Conservation (phyloP, 23 tunicate genomes). For the Clavelina lepadiformis region DNA sequence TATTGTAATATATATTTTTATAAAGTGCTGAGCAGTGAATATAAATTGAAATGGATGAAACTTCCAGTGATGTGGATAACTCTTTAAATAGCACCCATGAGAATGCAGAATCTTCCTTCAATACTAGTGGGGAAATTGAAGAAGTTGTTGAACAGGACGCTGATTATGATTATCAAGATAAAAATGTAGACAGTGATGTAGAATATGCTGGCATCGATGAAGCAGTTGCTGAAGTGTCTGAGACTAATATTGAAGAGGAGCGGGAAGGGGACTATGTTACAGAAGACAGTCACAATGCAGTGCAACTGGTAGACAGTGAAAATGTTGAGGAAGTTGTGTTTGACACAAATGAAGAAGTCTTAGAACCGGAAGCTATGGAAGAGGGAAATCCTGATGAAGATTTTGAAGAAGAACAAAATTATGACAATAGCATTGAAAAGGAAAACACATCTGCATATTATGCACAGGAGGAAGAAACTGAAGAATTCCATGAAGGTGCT, state of each 20-base stretch:
- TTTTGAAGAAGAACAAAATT: conserved; percentile 1
- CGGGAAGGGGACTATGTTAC: too few relatives aligned
- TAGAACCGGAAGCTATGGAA: not conserved
- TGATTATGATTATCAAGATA: conserved; percentile 2
- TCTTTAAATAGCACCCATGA: not conserved
- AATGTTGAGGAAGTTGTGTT: not conserved
- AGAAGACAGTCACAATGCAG: not conserved
- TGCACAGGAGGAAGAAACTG: conserved; percentile 6
- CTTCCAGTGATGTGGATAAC: not conserved
- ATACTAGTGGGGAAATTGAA: not conserved
- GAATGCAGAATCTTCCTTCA: not conserved
- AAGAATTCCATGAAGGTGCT: too few relatives aligned
- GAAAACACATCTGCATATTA: conserved; percentile 9
- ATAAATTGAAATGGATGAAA: too few relatives aligned
- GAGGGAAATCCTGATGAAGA: not conserved
- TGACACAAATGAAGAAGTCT: not conserved
- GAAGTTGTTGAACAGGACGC: not conserved
- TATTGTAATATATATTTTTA: too few relatives aligned
- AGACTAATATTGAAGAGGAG: conserved; percentile 1
- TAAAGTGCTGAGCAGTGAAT: too few relatives aligned
- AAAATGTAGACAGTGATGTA: not conserved
- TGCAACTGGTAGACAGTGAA: not conserved
- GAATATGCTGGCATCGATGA: too few relatives aligned
- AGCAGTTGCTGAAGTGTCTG: not conserved
- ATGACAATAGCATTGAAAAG: not conserved